Percentiles rank a stretch among this genome's conserved stretches.
phyloP scores from a whole-genome alignment of 2,797 vertebrate genomes.

The Malacoctenus gilli region DNA sequence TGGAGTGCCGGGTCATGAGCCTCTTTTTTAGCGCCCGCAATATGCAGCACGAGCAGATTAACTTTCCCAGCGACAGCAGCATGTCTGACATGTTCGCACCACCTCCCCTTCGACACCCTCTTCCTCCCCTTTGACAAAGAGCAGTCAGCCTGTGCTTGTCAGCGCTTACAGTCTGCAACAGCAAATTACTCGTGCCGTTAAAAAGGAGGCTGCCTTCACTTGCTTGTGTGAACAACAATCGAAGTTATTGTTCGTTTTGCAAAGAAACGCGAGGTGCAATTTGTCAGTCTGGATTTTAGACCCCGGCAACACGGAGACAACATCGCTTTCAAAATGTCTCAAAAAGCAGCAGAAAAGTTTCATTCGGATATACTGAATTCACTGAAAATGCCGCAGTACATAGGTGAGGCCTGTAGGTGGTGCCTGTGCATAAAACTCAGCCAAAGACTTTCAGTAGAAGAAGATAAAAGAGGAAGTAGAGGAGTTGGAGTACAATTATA shows the following conservation, averaged over 20 bases:
- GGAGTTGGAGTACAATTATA: too few species aligned
- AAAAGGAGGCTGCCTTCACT: not conserved
- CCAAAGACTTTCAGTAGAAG: too few species aligned
- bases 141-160: not conserved
- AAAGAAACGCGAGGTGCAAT: too few species aligned
- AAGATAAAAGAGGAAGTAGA: too few species aligned
- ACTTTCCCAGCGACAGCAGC: slow-evolving; percentile 26
- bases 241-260: not conserved
- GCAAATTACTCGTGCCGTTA: not conserved
- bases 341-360: too few species aligned
- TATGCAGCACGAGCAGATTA: slow-evolving; percentile 40
- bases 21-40: slow-evolving; percentile 22
- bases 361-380: too few species aligned
- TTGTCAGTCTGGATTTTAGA: too few species aligned
- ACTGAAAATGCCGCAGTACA: too few species aligned
- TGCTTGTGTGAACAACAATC: not conserved
- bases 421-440: too few species aligned
- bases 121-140: not conserved
- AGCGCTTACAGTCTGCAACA: slow-evolving; percentile 3
- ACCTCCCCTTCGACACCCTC: slow-evolving; percentile 16
- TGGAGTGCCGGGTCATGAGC: slow-evolving; percentile 55
- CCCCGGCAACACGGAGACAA: too few species aligned
- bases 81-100: slow-evolving; percentile 28
- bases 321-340: too few species aligned
- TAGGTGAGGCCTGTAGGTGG: too few species aligned